Conservation (phyloP, 37 sponge, comb jelly and placozoan species). For the Diacarnus erythraeanus region DNA sequence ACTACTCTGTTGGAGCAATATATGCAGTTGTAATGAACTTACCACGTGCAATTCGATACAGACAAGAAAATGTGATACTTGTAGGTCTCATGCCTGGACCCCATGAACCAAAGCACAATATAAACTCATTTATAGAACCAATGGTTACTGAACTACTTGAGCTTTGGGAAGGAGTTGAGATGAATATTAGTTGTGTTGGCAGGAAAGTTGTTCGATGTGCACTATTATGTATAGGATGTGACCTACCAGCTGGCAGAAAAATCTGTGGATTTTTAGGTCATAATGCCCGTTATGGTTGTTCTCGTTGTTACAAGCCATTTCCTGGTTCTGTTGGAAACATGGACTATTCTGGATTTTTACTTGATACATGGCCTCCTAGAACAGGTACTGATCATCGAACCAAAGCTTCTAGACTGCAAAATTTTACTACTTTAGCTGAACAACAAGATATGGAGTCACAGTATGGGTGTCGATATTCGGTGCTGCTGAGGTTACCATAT, state of each 20-base stretch:
- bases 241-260: conserved; percentile 46
- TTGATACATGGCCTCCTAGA: conserved; percentile 18
- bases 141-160: neutral
- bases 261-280: conserved; percentile 42
- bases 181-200: neutral
- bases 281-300: conserved; percentile 32
- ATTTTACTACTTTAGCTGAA: neutral
- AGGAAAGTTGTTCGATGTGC: conserved; percentile 11
- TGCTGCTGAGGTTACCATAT: conserved; percentile 46
- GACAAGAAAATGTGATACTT: neutral
- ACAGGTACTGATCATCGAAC: neutral
- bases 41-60: conserved; percentile 9
- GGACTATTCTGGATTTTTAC: conserved; percentile 35
- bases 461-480: conserved; percentile 33
- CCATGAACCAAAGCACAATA: neutral
- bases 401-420: neutral
- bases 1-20: conserved; percentile 51
- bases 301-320: conserved; percentile 9
- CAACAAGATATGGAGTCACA: neutral
- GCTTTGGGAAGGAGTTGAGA: neutral
- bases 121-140: neutral
- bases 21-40: conserved; percentile 47
- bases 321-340: conserved; percentile 5
- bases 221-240: conserved; percentile 22
- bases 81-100: conserved; percentile 21